These are phyloP conservation scores for Conus betulinus DNA, from an alignment of 1,140 invertebrate genomes.

Conservation along the genomic window DNA sequence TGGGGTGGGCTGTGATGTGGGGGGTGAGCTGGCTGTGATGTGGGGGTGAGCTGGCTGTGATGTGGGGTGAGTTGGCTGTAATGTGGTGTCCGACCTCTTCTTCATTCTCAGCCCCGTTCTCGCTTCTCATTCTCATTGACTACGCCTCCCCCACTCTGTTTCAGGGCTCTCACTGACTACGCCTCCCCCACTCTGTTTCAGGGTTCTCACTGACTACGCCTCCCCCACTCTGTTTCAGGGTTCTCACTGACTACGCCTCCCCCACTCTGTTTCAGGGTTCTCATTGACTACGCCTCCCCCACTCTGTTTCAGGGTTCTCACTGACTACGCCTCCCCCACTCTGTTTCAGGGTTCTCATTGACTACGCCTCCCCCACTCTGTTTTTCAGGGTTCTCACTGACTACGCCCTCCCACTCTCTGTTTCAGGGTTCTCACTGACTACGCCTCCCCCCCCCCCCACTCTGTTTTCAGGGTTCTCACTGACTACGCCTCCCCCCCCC, in stretches of 20 bases:
- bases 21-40: no score
- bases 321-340: conserved; percentile 32
- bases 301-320: conserved; percentile 29
- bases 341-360: conserved; percentile 33
- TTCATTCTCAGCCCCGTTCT: no score
- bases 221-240: conserved; percentile 10
- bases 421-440: conserved; percentile 38
- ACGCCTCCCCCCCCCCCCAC: no score
- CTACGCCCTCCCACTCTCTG: conserved; percentile 25
- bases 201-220: conserved; percentile 39
- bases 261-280: conserved; percentile 14
- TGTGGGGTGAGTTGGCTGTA: no score
- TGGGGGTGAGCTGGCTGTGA: no score
- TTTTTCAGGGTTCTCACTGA: conserved; percentile 32
- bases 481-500: conserved; percentile 30
- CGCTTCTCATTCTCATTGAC: conserved; percentile 29
- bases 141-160: conserved; percentile 20
- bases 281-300: conserved; percentile 40
- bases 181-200: conserved; percentile 5
- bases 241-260: conserved; percentile 36
- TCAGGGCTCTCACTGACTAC: conserved; percentile 40
- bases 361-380: conserved; percentile 27
- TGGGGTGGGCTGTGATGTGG: no score
- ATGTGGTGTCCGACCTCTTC: no score
- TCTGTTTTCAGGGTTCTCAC: conserved; percentile 30